Percentiles rank a stretch among this genome's conserved stretches.
Evolutionary conservation across 2,888 invertebrate genomes (phyloP).

Genomic region (Pediacus dermestoides): DNA sequence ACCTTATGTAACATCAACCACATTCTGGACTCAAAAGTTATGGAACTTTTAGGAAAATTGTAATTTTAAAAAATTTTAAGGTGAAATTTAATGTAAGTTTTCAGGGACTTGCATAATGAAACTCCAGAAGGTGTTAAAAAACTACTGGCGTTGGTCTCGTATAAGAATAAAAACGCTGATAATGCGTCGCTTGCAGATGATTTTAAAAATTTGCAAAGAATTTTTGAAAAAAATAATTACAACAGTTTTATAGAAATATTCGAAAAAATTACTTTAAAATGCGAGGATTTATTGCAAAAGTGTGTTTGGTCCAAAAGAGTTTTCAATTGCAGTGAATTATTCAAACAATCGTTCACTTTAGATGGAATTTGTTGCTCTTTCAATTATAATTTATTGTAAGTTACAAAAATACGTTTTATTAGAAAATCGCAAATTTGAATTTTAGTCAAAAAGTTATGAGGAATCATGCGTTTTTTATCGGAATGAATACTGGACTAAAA

Average conservation of each 20-base stretch:
- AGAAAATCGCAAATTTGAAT: too few relatives aligned
- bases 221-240: slow-evolving; percentile 35
- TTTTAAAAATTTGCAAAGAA: slow-evolving; percentile 24
- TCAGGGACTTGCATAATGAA: too few relatives aligned
- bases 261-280: slow-evolving; percentile 34
- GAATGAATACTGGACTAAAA: too few relatives aligned
- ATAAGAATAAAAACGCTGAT: too few relatives aligned
- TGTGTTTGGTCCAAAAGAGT: slow-evolving; percentile 41
- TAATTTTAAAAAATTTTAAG: too few relatives aligned
- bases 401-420: too few relatives aligned
- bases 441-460: too few relatives aligned
- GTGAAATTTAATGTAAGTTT: too few relatives aligned
- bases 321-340: slow-evolving; percentile 36
- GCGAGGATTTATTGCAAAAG: slow-evolving; percentile 39
- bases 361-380: slow-evolving; percentile 47
- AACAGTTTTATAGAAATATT: slow-evolving; percentile 27
- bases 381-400: slow-evolving; percentile 34
- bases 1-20: slow-evolving; percentile 44
- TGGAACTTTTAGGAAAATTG: slow-evolving; percentile 30
- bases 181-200: too few relatives aligned
- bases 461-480: too few relatives aligned
- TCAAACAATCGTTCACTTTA: slow-evolving; percentile 34
- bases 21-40: slow-evolving; percentile 33
- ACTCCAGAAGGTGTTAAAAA: too few relatives aligned
- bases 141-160: too few relatives aligned